These are phyloP conservation scores for Norana najaformis DNA, from an alignment of 2,888 invertebrate genomes.

Conservation along the genomic window DNA sequence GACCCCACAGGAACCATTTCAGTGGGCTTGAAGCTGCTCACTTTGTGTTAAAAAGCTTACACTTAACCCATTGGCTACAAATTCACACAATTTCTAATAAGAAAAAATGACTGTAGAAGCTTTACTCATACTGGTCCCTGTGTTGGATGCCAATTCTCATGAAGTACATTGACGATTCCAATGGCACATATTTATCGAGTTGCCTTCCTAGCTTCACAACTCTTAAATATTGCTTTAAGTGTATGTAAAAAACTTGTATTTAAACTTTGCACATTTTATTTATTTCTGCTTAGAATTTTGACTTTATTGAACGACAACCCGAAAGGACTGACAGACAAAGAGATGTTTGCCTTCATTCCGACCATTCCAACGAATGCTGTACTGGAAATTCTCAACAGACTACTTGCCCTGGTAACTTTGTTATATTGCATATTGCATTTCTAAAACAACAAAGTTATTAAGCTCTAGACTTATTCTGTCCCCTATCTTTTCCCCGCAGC, in stretches of 20 bases:
- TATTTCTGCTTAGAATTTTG: neutral
- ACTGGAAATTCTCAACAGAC: conserved; percentile 6
- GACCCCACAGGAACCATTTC: too few relatives aligned
- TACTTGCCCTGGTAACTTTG: neutral
- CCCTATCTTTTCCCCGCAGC: too few relatives aligned
- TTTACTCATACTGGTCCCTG: too few relatives aligned
- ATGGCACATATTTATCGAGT: too few relatives aligned
- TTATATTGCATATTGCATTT: neutral
- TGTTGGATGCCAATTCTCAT: neutral
- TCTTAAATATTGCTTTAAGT: neutral
- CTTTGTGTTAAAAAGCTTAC: too few relatives aligned
- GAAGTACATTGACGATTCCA: too few relatives aligned
- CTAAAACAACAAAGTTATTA: too few relatives aligned
- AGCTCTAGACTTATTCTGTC: too few relatives aligned
- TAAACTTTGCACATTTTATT: neutral
- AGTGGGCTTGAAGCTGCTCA: too few relatives aligned
- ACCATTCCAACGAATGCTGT: neutral
- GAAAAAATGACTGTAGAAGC: too few relatives aligned
- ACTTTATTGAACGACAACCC: neutral
- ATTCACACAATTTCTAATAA: too few relatives aligned
- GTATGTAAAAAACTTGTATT: neutral
- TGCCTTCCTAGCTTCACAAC: neutral
- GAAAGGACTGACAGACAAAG: neutral
- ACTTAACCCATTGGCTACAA: too few relatives aligned
- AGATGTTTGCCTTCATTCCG: neutral